phyloP scores from a whole-genome alignment of 2,888 invertebrate species.

The Autographa gamma region DNA sequence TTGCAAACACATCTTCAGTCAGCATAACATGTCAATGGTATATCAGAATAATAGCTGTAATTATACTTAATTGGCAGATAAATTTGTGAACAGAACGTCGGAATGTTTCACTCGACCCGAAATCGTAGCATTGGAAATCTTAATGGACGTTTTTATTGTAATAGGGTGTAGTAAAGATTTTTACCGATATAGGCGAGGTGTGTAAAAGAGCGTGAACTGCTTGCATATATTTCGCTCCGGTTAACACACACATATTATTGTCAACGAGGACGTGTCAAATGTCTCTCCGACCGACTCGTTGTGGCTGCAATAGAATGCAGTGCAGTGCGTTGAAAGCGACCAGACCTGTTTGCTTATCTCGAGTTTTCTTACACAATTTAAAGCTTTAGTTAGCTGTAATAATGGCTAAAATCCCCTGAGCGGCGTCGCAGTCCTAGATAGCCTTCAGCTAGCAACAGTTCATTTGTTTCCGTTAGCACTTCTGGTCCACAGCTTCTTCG shows the following conservation, averaged over 20 bases:
- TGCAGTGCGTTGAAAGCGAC: constrained; percentile 79
- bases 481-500: constrained; percentile 78
- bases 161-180: constrained; percentile 12
- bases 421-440: constrained; percentile 67
- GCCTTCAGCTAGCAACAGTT: constrained; percentile 81
- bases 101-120: constrained; percentile 15
- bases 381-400: constrained; percentile 56
- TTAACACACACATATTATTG: constrained; percentile 80
- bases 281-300: constrained; percentile 80
- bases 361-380: constrained; percentile 64
- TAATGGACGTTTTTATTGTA: constrained; percentile 13
- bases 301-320: constrained; percentile 85
- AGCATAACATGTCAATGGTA: constrained; percentile 21
- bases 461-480: constrained; percentile 86
- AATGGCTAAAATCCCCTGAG: constrained; percentile 59
- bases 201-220: constrained; percentile 49
- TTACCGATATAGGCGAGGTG: constrained; percentile 33
- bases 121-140: constrained; percentile 16
- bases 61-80: constrained; percentile 36
- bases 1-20: constrained; percentile 23
- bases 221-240: constrained; percentile 69
- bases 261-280: constrained; percentile 84
- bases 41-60: constrained; percentile 33
- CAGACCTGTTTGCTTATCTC: constrained; percentile 80
- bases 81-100: constrained; percentile 9